A percentile compares a stretch with the other conserved stretches of the same genome.
phyloP scores from a whole-genome alignment of 2,113 vertebrate species.

The Lamprologus sp. region DNA sequence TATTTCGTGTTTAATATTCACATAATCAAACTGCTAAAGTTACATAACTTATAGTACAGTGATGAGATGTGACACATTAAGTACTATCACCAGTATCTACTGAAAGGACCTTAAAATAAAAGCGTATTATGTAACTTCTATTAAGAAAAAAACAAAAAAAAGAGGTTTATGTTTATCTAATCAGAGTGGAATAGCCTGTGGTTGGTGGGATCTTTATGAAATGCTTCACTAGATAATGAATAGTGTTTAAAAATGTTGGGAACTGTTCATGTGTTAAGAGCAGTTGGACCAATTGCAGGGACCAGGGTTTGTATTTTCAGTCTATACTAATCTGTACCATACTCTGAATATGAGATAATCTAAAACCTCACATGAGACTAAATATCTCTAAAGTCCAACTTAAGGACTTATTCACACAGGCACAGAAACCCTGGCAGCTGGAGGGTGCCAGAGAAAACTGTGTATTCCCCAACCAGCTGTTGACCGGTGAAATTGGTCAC shows the following conservation, averaged over 20 bases:
- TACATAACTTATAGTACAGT: not conserved
- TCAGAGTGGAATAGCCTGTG: not conserved
- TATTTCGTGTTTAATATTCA: conserved; percentile 4
- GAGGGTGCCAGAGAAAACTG: not conserved
- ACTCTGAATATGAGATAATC: not conserved
- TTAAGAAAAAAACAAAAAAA: not conserved
- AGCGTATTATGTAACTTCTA: not conserved
- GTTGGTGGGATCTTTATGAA: not conserved
- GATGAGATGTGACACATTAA: not conserved
- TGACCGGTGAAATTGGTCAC: not conserved
- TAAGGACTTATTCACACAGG: not conserved
- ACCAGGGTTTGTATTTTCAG: not conserved
- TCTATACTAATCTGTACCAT: not conserved
- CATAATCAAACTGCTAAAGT: conserved; percentile 13
- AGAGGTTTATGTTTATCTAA: not conserved
- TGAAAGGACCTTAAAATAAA: not conserved
- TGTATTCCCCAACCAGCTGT: not conserved
- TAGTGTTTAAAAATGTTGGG: not conserved
- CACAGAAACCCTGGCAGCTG: not conserved
- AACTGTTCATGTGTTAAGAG: not conserved
- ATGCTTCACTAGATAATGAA: not conserved
- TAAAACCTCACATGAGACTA: not conserved
- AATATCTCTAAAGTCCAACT: not conserved
- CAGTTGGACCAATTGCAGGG: not conserved
- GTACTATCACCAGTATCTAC: not conserved